phyloP scores from a whole-genome alignment of 2,797 vertebrate species.

The Macroramphosus scolopax region DNA sequence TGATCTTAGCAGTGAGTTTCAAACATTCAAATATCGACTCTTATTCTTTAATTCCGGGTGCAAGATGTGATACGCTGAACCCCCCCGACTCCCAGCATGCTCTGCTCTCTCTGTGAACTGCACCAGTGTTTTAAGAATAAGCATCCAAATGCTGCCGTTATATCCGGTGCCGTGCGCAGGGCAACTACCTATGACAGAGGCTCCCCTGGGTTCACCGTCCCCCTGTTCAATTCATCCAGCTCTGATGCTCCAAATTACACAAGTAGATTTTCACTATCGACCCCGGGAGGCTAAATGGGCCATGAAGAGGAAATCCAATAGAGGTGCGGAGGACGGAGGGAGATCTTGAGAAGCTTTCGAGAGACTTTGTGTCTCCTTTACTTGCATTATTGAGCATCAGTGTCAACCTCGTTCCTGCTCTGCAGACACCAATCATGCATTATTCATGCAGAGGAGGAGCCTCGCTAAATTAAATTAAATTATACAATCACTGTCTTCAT shows the following conservation, averaged over 20 bases:
- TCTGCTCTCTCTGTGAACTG: constrained; percentile 17
- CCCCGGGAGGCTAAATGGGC: constrained; percentile 31
- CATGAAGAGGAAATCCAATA: constrained; percentile 41
- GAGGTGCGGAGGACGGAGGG: constrained; percentile 17
- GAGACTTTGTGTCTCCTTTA: constrained; percentile 11
- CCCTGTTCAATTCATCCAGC: constrained; percentile 2
- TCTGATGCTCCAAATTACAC: constrained; percentile 23
- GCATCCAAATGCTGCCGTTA: constrained; percentile 10
- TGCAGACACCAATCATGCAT: constrained; percentile 41
- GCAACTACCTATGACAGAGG: constrained; percentile 11
- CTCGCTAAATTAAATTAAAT: constrained; percentile 37
- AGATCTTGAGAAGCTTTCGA: constrained; percentile 24
- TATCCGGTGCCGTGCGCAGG: constrained; percentile 2
- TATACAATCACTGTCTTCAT: constrained; percentile 32
- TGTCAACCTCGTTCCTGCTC: constrained; percentile 39
- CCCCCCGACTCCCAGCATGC: constrained; percentile 4
- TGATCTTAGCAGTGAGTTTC: too few relatives aligned
- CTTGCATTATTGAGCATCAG: constrained; percentile 40
- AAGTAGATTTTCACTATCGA: constrained; percentile 27
- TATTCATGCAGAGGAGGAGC: constrained; percentile 49
- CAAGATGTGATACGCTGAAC: neutral
- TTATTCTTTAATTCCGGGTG: too few relatives aligned
- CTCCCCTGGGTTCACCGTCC: constrained; percentile 17
- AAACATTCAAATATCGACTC: too few relatives aligned
- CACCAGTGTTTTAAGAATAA: constrained; percentile 7